Base-by-base conservation (phyloP, 2,113 vertebrate species). In the Festucalex cinctus region DNA sequence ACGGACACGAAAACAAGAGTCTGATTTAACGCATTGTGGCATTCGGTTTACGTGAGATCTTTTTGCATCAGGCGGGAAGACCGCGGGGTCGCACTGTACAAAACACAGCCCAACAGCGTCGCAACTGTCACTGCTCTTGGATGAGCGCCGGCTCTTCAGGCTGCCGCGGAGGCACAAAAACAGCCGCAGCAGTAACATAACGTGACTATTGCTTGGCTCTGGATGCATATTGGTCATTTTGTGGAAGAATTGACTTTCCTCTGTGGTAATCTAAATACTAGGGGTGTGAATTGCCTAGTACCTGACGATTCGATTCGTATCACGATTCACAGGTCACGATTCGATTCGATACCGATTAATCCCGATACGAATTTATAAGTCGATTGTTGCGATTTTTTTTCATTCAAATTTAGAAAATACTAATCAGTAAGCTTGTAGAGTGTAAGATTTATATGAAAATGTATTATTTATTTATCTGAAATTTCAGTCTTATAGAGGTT, bases 221-320 rank as follows among this genome's bases (percentile, higher is more conserved):
- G 81, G 76, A 69, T 82, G 74, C 75, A 68, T 80, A 76, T 87
- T 85, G 78, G 77, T 86, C 78, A 79, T 84, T 86, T 85, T 79
- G 74, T 66, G 41, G 26, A 83, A 60, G 84, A 76, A 85, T 80
- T 74, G 82, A 73, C 82, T 80, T 78, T 81, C 46, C 49, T 70
- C 76, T 87, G 75, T 81, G 69, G 81, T 83, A 81, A 85, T 84
- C 78, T 83, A 75, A 79, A 83, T 86, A 37, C 6, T 39, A 13
- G n/a, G n/a, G n/a, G n/a, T n/a, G n/a, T n/a, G n/a, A n/a, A n/a
- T n/a, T n/a, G n/a, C n/a, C n/a, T n/a, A n/a, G n/a, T n/a, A n/a
- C n/a, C n/a, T n/a, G n/a, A n/a, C n/a, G n/a, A n/a, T n/a, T n/a
- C n/a, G n/a, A n/a, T n/a, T n/a, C n/a, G n/a, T n/a, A n/a, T n/a